Percentiles rank a stretch among this genome's conserved stretches.
Evolutionary conservation across 2,113 vertebrate species (phyloP).

Genomic region (Psittacus erithacus): DNA sequence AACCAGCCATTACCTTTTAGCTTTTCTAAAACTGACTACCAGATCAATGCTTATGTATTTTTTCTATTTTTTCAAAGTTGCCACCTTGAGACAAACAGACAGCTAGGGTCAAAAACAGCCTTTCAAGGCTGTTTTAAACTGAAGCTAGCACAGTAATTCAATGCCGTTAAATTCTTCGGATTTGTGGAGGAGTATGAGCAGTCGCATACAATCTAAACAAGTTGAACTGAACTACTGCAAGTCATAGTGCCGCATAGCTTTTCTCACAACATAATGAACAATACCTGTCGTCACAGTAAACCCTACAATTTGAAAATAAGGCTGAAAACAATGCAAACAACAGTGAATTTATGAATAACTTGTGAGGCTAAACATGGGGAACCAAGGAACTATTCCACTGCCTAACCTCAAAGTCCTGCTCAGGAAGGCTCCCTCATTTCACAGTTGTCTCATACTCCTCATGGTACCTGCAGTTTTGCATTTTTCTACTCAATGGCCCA

Average conservation of each 20-base stretch:
- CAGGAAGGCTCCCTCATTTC: neutral
- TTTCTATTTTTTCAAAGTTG: neutral
- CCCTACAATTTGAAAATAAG: neutral
- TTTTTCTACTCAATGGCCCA: neutral
- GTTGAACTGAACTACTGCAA: neutral
- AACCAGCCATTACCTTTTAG: neutral
- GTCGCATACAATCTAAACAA: neutral
- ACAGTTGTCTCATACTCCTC: neutral
- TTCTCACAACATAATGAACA: neutral
- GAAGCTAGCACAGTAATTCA: neutral
- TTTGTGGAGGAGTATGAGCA: neutral
- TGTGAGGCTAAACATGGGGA: neutral
- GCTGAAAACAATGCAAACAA: neutral
- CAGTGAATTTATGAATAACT: neutral
- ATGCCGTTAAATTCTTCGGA: neutral
- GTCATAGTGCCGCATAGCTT: neutral
- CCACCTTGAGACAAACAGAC: neutral
- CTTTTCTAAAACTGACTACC: neutral
- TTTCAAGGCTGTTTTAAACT: neutral
- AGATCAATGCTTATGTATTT: neutral
- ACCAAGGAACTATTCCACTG: neutral
- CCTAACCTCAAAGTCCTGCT: neutral
- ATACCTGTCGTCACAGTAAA: neutral
- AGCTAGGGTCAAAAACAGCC: neutral
- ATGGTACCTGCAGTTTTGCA: neutral